Percentiles rank a stretch among this genome's conserved stretches.
These are phyloP conservation scores for Corythoichthys intestinalis DNA, from an alignment of 2,113 vertebrate species.

Conservation along the genomic window DNA sequence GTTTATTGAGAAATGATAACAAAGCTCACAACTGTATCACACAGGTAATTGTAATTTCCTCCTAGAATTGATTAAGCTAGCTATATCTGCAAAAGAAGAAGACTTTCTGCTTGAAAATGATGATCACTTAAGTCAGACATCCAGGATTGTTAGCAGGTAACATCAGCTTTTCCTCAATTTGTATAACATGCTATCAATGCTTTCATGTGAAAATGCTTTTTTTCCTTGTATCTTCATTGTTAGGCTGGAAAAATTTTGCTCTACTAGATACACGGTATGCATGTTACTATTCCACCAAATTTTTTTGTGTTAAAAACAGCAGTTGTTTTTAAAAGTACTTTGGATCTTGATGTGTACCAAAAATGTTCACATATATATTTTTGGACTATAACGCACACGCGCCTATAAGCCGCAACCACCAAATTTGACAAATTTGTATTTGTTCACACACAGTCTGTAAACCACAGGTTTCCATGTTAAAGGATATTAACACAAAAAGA, in stretches of 20 bases:
- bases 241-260: not conserved
- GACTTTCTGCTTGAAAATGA: not conserved
- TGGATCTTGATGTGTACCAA: not conserved
- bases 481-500: too few relatives aligned
- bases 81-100: not conserved
- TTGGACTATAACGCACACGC: too few relatives aligned
- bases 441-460: too few relatives aligned
- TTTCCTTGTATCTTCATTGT: too few relatives aligned
- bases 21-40: conserved; percentile 7
- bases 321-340: not conserved
- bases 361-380: too few relatives aligned
- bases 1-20: conserved; percentile 13
- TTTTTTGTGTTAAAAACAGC: not conserved
- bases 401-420: too few relatives aligned
- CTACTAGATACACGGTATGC: not conserved
- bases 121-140: not conserved
- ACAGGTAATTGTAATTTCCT: conserved; percentile 17
- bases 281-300: not conserved
- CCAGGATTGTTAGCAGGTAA: not conserved
- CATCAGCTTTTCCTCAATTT: not conserved
- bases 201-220: too few relatives aligned
- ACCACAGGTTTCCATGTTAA: too few relatives aligned
- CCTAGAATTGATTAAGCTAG: conserved; percentile 12
- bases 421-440: too few relatives aligned
- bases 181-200: not conserved